Conservation (phyloP, 2,888 invertebrate genomes). For the Diaphora mendica region DNA sequence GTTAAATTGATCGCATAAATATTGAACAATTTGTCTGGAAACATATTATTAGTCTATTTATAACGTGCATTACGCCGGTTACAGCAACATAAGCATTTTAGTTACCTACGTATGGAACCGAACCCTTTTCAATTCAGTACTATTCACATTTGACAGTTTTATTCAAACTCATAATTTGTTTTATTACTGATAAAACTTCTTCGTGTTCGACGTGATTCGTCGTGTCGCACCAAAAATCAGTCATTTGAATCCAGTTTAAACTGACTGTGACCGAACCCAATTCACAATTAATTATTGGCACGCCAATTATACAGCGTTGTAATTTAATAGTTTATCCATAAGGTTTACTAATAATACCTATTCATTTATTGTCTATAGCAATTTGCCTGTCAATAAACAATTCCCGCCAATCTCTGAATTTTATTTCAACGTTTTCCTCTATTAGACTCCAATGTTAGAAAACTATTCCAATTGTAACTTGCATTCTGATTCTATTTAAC, state of each 20-base stretch:
- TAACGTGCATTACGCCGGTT: background rate
- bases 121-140: background rate
- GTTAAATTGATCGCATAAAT: background rate
- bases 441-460: background rate
- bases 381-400: background rate
- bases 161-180: background rate
- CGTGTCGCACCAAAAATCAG: constrained; percentile 13
- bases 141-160: background rate
- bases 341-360: background rate
- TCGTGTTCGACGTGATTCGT: background rate
- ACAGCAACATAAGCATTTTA: background rate
- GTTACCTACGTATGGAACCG: background rate
- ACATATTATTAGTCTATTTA: background rate
- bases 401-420: background rate
- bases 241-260: constrained; percentile 5
- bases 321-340: constrained; percentile 5
- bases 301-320: constrained; percentile 2
- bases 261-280: constrained; percentile 9
- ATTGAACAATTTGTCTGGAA: background rate
- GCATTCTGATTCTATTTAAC: background rate
- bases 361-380: background rate
- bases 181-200: background rate
- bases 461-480: background rate
- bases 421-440: too few species aligned
- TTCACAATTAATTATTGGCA: constrained; percentile 5